Base-by-base conservation (phyloP, 2,113 vertebrate species). In the Serilophus lunatus region DNA sequence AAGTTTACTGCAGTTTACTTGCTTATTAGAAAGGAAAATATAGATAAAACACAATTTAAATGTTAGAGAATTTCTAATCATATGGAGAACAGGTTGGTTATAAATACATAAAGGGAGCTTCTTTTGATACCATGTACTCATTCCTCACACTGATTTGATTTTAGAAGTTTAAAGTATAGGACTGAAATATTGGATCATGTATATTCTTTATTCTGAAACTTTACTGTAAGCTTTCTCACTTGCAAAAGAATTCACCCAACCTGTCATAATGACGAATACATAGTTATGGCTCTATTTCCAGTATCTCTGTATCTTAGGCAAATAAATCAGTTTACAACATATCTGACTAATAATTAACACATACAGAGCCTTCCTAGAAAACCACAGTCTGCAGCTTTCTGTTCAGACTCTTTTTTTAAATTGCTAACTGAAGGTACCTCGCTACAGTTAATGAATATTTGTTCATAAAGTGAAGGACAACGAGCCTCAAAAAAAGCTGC, bases 291-390 rank as follows among this genome's bases (percentile, higher is more conserved):
- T 88, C 68, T 89, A 19, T 77, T 96, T 93, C 71, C 71, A 86
- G 65, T 72, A 80, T 60, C 82, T 90, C 60, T 82, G 74, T 92
- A 90, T 87, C 92, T 96, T 94, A 75, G 76, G 38, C 76, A 97
- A 97, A 96, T 90, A 97, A 80, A 94, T 74, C 61, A 70, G 85
- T 93, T 96, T 97, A 93, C 91, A 95, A 93, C 89, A 78, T 72
- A 86, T 86, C 85, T 97, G 97, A 94, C 95, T 98, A 98, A 98
- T 97, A 79, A 97, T 98, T 98, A 98, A 98, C 96, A 13, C 33
- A 69, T 82, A 69, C 33, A 81, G 61, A 90, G 45, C 83, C 76
- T 93, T 95, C 64, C 77, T 94, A 93, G 80, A 92, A 97, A 95
- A 93, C 26, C 3, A 5, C 51, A 85, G 53, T 79, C 89, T 87